Conservation (phyloP, 2,888 invertebrate species). For the Andrena haemorrhoa region DNA sequence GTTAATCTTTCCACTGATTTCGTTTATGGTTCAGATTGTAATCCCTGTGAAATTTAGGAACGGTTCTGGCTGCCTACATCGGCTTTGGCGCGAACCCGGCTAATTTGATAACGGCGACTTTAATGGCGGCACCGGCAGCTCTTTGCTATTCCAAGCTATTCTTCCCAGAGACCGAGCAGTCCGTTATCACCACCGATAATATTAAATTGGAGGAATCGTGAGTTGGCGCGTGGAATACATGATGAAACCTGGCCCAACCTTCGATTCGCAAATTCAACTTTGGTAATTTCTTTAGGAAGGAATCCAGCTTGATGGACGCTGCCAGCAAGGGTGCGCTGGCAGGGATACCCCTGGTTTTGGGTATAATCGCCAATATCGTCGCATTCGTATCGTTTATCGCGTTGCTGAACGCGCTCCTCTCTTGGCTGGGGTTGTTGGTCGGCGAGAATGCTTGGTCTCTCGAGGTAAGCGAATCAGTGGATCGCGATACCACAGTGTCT, state of each 20-base stretch:
- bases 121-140: slow-evolving; percentile 98
- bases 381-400: slow-evolving; percentile 96
- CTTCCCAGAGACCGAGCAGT: slow-evolving; percentile 95
- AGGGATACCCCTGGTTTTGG: slow-evolving; percentile 92
- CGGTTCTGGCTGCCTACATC: slow-evolving; percentile 97
- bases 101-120: slow-evolving; percentile 95
- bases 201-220: slow-evolving; percentile 91
- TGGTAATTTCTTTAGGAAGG: slow-evolving; percentile 87
- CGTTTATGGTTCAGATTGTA: slow-evolving; percentile 26
- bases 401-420: slow-evolving; percentile 92
- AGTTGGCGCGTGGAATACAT: slow-evolving; percentile 56
- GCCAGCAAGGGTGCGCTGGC: slow-evolving; percentile 95
- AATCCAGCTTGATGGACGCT: slow-evolving; percentile 95
- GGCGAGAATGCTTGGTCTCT: slow-evolving; percentile 88
- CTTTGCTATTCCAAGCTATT: slow-evolving; percentile 95
- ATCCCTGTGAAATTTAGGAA: slow-evolving; percentile 86
- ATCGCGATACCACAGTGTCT: neutral
- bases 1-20: neutral
- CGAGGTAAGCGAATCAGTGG: slow-evolving; percentile 78
- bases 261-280: neutral
- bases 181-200: slow-evolving; percentile 91
- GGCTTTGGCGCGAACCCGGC: slow-evolving; percentile 94
- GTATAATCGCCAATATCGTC: slow-evolving; percentile 96
- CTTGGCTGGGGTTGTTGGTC: slow-evolving; percentile 92
- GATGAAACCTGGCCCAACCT: neutral